Percentiles rank a stretch among this genome's conserved stretches.
These are phyloP conservation scores for Sebastes steindachneri DNA, from an alignment of 2,797 vertebrate genomes.

Conservation along the genomic window DNA sequence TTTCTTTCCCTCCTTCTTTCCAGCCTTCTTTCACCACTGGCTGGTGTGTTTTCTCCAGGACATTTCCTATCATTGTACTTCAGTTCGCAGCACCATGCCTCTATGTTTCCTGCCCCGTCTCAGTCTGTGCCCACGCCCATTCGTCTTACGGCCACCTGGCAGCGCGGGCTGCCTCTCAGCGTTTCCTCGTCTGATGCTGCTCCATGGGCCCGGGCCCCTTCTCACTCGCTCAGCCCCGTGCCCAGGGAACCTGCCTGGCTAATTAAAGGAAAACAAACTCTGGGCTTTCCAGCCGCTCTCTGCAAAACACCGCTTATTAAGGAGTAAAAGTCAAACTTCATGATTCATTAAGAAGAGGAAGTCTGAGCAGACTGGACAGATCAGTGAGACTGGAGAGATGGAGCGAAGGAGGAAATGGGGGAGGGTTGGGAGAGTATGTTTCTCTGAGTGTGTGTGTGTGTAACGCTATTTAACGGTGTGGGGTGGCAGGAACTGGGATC, in stretches of 20 bases:
- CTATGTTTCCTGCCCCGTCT: conserved; percentile 75
- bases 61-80: conserved; percentile 81
- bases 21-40: conserved; percentile 62
- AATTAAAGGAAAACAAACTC: conserved; percentile 88
- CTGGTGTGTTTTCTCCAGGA: conserved; percentile 66
- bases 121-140: conserved; percentile 70
- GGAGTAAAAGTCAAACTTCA: conserved; percentile 86
- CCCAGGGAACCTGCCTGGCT: conserved; percentile 72
- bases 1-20: conserved; percentile 41
- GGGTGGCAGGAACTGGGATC: conserved; percentile 9
- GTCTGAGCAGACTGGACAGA: conserved; percentile 85
- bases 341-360: conserved; percentile 90
- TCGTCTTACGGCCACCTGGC: conserved; percentile 76
- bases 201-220: conserved; percentile 34
- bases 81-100: conserved; percentile 57
- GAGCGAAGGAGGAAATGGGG: conserved; percentile 51
- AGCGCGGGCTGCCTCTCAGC: conserved; percentile 54
- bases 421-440: conserved; percentile 19
- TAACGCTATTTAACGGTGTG: conserved; percentile 41
- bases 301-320: conserved; percentile 83
- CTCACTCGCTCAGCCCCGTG: conserved; percentile 53
- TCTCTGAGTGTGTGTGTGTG: conserved; percentile 12
- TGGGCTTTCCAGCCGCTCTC: conserved; percentile 67
- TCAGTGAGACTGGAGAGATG: conserved; percentile 68
- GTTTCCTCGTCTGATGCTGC: conserved; percentile 64